Evolutionary conservation across 2,113 vertebrate genomes (phyloP).

Genomic region (Microcebus lehilahytsara): DNA sequence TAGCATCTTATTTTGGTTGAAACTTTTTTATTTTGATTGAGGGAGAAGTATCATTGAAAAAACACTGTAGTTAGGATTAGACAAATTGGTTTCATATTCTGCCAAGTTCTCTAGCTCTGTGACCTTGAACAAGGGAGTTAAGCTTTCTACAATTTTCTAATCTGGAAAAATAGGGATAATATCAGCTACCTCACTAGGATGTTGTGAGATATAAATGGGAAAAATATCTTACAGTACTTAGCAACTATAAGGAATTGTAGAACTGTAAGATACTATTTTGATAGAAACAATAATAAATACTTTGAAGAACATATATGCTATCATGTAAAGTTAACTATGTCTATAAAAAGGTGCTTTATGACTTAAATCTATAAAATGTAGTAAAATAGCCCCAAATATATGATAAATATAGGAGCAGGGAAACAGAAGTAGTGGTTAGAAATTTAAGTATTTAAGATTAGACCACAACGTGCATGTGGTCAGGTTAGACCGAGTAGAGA

Average conservation of each 20-base stretch:
- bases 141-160: conserved; percentile 29
- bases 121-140: conserved; percentile 27
- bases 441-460: neutral
- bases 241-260: neutral
- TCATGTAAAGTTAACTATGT: neutral
- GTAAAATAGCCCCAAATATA: neutral
- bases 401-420: neutral
- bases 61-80: neutral
- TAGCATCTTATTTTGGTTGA: conserved; percentile 21
- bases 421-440: neutral
- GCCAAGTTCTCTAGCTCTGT: neutral
- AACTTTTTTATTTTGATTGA: conserved; percentile 39
- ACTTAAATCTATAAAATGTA: neutral
- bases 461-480: neutral
- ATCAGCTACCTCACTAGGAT: neutral
- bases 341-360: neutral
- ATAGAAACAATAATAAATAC: neutral
- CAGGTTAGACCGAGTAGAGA: neutral
- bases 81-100: neutral
- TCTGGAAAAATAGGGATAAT: neutral
- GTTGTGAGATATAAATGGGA: neutral
- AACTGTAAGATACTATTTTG: conserved; percentile 11
- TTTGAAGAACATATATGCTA: neutral
- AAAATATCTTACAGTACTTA: neutral
- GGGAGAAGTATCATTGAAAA: neutral